These are phyloP conservation scores for Flexamia atlantica DNA, from an alignment of 2,888 invertebrate species.

Conservation along the genomic window DNA sequence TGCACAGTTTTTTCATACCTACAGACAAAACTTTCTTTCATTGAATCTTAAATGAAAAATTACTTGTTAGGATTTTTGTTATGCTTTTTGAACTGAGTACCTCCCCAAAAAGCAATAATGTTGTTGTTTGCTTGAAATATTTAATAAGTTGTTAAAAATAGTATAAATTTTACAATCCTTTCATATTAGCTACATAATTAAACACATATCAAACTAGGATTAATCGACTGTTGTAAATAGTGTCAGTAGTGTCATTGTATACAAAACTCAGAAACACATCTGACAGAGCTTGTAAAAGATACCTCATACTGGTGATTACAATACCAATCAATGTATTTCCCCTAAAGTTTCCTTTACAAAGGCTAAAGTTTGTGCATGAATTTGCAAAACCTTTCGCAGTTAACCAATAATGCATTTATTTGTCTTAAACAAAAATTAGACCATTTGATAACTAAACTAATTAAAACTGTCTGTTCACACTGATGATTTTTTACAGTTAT, in stretches of 20 bases:
- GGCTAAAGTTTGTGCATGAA: no score
- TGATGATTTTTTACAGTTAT: no score
- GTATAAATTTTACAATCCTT: neutral
- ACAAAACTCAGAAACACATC: neutral
- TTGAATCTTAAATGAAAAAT: neutral
- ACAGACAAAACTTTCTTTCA: no score
- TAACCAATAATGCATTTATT: no score
- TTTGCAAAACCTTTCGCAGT: no score
- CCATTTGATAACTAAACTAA: no score
- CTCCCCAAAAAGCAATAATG: conserved; percentile 30
- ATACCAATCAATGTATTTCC: neutral
- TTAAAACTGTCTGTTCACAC: no score
- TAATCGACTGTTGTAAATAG: conserved; percentile 24
- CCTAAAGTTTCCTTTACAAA: neutral
- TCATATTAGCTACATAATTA: neutral
- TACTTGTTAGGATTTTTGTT: neutral
- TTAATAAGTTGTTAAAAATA: neutral
- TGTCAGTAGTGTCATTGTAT: neutral
- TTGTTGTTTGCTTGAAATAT: conserved; percentile 16
- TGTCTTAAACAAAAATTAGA: no score
- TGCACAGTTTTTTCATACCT: no score
- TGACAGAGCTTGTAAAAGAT: neutral
- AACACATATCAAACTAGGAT: conserved; percentile 38
- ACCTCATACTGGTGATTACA: neutral
- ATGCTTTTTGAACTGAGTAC: neutral